Conservation (phyloP, 2,888 invertebrate genomes). For the Abrostola tripartita region DNA sequence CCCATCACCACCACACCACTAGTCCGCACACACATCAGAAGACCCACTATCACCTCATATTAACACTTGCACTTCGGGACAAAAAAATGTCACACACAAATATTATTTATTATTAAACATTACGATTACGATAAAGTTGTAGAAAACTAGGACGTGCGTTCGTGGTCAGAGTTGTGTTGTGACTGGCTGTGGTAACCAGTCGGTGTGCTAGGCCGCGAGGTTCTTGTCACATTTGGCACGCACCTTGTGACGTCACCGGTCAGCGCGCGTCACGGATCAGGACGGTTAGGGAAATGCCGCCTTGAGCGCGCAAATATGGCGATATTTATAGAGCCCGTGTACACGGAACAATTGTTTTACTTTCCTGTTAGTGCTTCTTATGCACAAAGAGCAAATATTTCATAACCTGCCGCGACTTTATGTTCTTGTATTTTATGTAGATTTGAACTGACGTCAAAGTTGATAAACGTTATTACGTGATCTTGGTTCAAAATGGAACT, state of each 20-base stretch:
- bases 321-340: constrained; percentile 45
- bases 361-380: constrained; percentile 14
- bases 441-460: constrained; percentile 4
- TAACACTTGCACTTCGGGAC: constrained; percentile 38
- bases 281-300: constrained; percentile 41
- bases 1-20: constrained; percentile 88
- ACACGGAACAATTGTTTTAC: constrained; percentile 27
- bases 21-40: constrained; percentile 60
- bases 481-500: neutral
- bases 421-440: neutral
- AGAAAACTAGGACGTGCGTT: constrained; percentile 42
- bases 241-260: constrained; percentile 54
- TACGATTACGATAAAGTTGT: constrained; percentile 45
- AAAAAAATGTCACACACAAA: constrained; percentile 39
- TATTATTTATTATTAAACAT: constrained; percentile 16
- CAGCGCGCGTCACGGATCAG: constrained; percentile 48
- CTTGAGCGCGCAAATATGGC: constrained; percentile 39
- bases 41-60: constrained; percentile 59
- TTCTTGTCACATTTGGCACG: constrained; percentile 55
- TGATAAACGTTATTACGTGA: neutral
- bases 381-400: constrained; percentile 36
- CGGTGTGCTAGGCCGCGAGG: constrained; percentile 42
- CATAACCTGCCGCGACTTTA: constrained; percentile 25
- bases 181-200: constrained; percentile 45
- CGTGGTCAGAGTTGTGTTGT: constrained; percentile 38